Evolutionary conservation across 2,888 invertebrate genomes (phyloP).

Genomic region (Drosophila conformis): DNA sequence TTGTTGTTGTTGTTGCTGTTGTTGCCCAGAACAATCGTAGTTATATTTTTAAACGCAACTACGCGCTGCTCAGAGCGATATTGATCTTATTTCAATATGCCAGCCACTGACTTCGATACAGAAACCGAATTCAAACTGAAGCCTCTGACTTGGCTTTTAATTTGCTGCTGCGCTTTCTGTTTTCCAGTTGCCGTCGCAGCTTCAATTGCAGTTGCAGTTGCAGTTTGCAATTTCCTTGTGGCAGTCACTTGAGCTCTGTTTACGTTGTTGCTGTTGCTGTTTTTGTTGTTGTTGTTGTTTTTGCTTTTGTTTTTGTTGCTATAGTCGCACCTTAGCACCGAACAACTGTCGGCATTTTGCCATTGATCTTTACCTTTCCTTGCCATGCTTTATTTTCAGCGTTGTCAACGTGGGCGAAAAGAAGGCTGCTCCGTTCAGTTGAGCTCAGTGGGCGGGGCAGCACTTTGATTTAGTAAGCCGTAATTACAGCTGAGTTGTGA

Average conservation of each 20-base stretch:
- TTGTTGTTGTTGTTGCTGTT: constrained; percentile 33
- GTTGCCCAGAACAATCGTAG: constrained; percentile 70
- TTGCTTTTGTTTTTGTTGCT: constrained; percentile 28
- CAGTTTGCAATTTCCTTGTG: constrained; percentile 72
- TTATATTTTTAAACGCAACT: constrained; percentile 77
- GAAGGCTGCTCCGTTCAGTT: constrained; percentile 13
- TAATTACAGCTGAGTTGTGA: constrained; percentile 63
- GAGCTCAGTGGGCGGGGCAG: constrained; percentile 32
- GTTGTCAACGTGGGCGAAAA: constrained; percentile 67
- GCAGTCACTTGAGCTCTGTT: constrained; percentile 52
- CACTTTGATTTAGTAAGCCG: constrained; percentile 71
- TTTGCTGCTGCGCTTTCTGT: constrained; percentile 66
- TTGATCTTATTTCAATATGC: constrained; percentile 79
- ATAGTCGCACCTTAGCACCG: constrained; percentile 60
- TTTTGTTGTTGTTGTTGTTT: constrained; percentile 15
- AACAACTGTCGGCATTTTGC: constrained; percentile 64
- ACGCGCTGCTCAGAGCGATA: constrained; percentile 75
- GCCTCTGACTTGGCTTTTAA: constrained; percentile 59
- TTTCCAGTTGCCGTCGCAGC: constrained; percentile 33
- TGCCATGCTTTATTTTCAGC: constrained; percentile 42
- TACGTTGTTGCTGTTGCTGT: constrained; percentile 27
- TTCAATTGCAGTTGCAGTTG: constrained; percentile 35
- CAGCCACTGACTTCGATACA: constrained; percentile 50
- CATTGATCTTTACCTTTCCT: constrained; percentile 67
- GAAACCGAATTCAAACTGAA: constrained; percentile 33